Base-by-base conservation (phyloP, 1,140 invertebrate genomes). In the Ostrea edulis region DNA sequence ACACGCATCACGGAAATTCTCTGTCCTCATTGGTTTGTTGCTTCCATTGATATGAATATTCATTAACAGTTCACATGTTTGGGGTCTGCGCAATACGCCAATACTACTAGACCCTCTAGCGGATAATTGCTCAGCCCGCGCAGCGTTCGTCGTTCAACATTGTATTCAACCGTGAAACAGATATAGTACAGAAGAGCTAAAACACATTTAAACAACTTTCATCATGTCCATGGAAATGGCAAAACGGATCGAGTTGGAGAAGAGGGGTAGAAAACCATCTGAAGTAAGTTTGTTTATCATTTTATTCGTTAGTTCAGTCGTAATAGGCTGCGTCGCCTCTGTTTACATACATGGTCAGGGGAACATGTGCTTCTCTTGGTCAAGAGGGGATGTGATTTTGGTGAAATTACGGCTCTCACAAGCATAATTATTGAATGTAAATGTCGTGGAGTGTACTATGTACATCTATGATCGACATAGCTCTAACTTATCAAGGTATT, bases 201-300 rank as follows among this genome's bases (percentile, higher is more conserved):
- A 44, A 62, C n/a, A 77, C 68, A 77, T 11, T 29, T 77, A 14
- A 29, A 77, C 14, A 29, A 29, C 68, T 44, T 77, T 77, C 68
- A 77, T 35, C 29, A 77, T 77, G 68, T 77, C 68, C 29, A 77
- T 77, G 68, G 68, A 77, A 77, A 77, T 77, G 68, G 68, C 68
- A 29, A 77, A 77, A 25, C 68, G 68, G 68, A 77, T 77, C 68
- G 68, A 77, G 68, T 77, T 77, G 68, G 68, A 77, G 68, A 77
- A 77, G 17, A 77, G 68, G 68, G 68, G 68, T 14, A 77, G 68
- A 77, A 77, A 77, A 77, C 68, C 68, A 29, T 77, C 68, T 35
- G 68, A 77, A 35, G 68, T 77, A 77, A 77, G 68, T 77, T 77
- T 77, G 8, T 77, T 29, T 29, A 29, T 25, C 29, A 77, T 77